Evolutionary conservation across 2,888 invertebrate genomes (phyloP).

Genomic region (Argyra leucocephala): DNA sequence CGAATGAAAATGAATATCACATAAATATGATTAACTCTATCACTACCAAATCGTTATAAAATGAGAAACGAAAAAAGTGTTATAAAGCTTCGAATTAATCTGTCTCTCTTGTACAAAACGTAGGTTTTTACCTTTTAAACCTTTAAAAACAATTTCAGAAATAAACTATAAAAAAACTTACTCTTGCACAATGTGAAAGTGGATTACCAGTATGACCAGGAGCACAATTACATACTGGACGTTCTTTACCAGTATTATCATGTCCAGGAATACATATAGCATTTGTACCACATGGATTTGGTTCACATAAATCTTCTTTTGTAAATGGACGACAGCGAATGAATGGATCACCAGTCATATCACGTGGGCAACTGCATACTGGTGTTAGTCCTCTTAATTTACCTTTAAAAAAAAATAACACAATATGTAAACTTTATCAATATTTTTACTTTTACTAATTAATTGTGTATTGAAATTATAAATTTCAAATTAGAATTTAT

Average conservation of each 20-base stretch:
- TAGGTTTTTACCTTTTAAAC: slow-evolving; percentile 1
- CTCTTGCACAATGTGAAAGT: slow-evolving; percentile 56
- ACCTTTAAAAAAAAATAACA: not conserved
- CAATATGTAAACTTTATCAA: too few species aligned
- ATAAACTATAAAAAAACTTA: slow-evolving; percentile 31
- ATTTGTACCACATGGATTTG: slow-evolving; percentile 72
- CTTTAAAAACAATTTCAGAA: not conserved
- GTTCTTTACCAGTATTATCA: slow-evolving; percentile 68
- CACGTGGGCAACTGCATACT: slow-evolving; percentile 74
- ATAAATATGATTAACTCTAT: too few species aligned
- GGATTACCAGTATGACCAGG: slow-evolving; percentile 71
- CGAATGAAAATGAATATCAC: not conserved
- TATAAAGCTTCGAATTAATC: too few species aligned
- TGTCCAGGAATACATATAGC: slow-evolving; percentile 66
- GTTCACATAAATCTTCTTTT: slow-evolving; percentile 75
- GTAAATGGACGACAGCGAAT: slow-evolving; percentile 70
- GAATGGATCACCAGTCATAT: slow-evolving; percentile 83
- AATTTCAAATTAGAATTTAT: too few species aligned
- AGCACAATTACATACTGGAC: slow-evolving; percentile 78
- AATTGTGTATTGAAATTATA: too few species aligned
- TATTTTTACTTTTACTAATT: too few species aligned
- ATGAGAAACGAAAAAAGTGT: slow-evolving; percentile 16
- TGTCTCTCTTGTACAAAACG: too few species aligned
- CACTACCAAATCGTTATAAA: too few species aligned
- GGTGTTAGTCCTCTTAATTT: slow-evolving; percentile 63